Evolutionary conservation across 2,888 invertebrate species (phyloP), one percentile per base, ranked within the genome.

Genomic region (Macropis europaea): DNA sequence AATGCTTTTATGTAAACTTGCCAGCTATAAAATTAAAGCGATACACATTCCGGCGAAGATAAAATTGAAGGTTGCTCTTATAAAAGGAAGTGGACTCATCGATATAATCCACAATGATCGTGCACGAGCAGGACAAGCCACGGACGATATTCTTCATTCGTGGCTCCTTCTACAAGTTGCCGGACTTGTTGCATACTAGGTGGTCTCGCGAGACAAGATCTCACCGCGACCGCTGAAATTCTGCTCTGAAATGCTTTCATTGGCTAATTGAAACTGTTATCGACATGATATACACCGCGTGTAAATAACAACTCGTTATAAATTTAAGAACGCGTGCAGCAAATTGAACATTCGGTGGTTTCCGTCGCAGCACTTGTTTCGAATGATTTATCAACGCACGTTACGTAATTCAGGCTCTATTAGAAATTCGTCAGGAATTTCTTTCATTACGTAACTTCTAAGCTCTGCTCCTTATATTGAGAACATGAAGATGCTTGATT

Each of bases 231-330:
- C 30, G 24, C 7, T 9, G 15, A 24, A 48, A 69, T 52, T 24
- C 40, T 62, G n/a, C 7, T 53, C 32, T 52, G 53, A 72, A 63
- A 72, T 60, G 5, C 42, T 38, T 73, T 60, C 48, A 73, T 73
- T 61, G 60, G 73, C 43, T 73, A 73, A 73, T 73, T 73, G 73
- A 73, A 73, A 66, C 47, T 38, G 47, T 47, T 72, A 72, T 67
- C 61, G 59, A n/a, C 42, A 17, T 40, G 66, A 47, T 56, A 50
- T 54, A 57, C 24, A 32, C 32, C 9, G 13, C 22, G 2, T 5
- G 24, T 32, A 64, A 64, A 45, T 54, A 54, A 54, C 38, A 59
- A 63, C 59, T 48, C 42, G 53, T 22, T 54, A 45, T 47, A 52
- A 72, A 66, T 54, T 54, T 38, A 50, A 28, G 19, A 45, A 9